Conservation (phyloP, 2,888 invertebrate genomes). For the Eristalinus sepulchralis region DNA sequence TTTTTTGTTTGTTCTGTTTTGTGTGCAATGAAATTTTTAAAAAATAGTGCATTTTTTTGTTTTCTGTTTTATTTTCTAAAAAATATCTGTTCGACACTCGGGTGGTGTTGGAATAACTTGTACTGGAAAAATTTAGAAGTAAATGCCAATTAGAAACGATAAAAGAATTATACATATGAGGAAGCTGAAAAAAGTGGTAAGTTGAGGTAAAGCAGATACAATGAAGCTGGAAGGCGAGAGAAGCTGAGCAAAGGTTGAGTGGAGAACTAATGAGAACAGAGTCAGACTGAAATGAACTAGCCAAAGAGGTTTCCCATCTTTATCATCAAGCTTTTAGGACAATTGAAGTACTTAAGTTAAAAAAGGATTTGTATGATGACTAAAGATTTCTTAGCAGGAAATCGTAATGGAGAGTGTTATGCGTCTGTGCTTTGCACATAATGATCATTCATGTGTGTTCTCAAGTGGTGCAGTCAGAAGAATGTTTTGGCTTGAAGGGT, state of each 20-base stretch:
- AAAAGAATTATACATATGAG: conserved; percentile 13
- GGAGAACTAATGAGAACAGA: too few species aligned
- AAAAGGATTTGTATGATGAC: too few species aligned
- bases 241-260: neutral
- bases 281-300: too few species aligned
- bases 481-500: too few species aligned
- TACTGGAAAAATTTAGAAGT: conserved; percentile 76
- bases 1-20: conserved; percentile 39
- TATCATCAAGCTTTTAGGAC: too few species aligned
- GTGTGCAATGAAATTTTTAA: neutral
- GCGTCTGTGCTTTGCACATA: too few species aligned
- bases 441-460: too few species aligned
- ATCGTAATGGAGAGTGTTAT: too few species aligned
- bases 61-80: conserved; percentile 73
- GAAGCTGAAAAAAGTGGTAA: conserved; percentile 14
- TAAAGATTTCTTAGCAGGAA: too few species aligned
- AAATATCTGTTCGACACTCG: conserved; percentile 78
- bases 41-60: conserved; percentile 50
- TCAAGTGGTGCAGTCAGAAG: too few species aligned
- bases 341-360: too few species aligned
- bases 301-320: too few species aligned
- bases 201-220: neutral
- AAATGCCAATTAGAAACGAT: conserved; percentile 55
- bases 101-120: conserved; percentile 78
- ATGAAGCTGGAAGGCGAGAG: neutral